A percentile compares a stretch with the other conserved stretches of the same genome.
Evolutionary conservation across 2,113 vertebrate genomes (phyloP).

Genomic region (Indicator maculatus): DNA sequence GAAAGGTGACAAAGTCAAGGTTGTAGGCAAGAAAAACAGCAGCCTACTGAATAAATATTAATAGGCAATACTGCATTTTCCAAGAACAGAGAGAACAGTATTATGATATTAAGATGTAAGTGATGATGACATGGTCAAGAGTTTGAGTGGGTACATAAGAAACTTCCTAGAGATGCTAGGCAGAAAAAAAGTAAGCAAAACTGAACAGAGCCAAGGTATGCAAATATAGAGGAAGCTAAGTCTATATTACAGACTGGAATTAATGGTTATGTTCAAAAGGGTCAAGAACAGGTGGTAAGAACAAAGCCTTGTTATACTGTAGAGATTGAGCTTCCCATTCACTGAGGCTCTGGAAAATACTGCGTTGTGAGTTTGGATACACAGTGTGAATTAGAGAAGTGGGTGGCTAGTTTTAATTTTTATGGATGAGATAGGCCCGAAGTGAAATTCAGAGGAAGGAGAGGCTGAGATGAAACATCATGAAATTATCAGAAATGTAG

Average conservation of each 20-base stretch:
- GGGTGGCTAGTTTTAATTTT: background rate
- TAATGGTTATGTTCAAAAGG: background rate
- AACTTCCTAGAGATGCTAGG: background rate
- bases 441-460: background rate
- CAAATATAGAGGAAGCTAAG: background rate
- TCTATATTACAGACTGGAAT: background rate
- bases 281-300: background rate
- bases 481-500: background rate
- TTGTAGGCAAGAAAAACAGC: constrained; percentile 13
- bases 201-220: background rate
- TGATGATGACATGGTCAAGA: background rate
- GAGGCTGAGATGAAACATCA: background rate
- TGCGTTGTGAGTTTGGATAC: background rate
- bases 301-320: background rate
- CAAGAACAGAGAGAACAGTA: background rate
- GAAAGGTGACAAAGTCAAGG: background rate
- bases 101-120: background rate
- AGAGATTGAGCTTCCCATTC: background rate
- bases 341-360: background rate
- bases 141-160: background rate
- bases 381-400: background rate
- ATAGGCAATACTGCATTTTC: background rate
- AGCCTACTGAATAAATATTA: constrained; percentile 17
- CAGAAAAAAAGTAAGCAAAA: background rate
- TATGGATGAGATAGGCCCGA: background rate